A percentile compares a stretch with the other conserved stretches of the same genome.
Evolutionary conservation across 2,113 vertebrate species (phyloP).

Genomic region (Takifugu flavidus): DNA sequence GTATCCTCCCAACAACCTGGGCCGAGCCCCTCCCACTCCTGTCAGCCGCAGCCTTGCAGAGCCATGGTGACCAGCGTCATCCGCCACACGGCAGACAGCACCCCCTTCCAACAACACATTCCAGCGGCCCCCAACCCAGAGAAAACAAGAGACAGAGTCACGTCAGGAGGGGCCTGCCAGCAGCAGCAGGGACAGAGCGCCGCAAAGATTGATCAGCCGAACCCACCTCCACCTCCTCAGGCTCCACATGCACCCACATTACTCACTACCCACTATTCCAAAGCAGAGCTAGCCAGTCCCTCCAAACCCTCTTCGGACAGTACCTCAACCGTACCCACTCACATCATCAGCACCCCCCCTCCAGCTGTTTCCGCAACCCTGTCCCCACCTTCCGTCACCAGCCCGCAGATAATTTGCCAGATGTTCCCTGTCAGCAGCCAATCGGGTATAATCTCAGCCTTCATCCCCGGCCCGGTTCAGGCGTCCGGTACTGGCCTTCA

Average conservation of each 20-base stretch:
- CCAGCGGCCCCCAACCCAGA: conserved; percentile 56
- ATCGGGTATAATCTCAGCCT: conserved; percentile 81
- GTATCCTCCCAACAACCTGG: conserved; percentile 32
- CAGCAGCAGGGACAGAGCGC: conserved; percentile 30
- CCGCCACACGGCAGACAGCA: conserved; percentile 83
- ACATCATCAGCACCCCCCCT: conserved; percentile 29
- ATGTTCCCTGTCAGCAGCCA: conserved; percentile 87
- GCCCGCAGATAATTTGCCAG: conserved; percentile 88
- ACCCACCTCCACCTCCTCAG: conserved; percentile 32
- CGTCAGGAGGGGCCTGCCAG: conserved; percentile 27
- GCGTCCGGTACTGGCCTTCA: conserved; percentile 67
- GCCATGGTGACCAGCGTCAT: conserved; percentile 88
- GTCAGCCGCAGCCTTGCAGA: conserved; percentile 68
- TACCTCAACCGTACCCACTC: conserved; percentile 47
- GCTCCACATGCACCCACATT: conserved; percentile 25
- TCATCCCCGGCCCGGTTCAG: conserved; percentile 80
- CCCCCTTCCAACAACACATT: conserved; percentile 69
- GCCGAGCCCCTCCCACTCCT: conserved; percentile 23
- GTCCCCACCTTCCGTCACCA: conserved; percentile 73
- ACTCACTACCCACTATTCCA: background rate
- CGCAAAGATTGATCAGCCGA: conserved; percentile 47
- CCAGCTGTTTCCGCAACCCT: conserved; percentile 56
- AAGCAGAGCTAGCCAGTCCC: conserved; percentile 28
- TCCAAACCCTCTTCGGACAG: conserved; percentile 62
- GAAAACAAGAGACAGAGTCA: conserved; percentile 29